These are phyloP conservation scores for Drosophila triauraria DNA, from an alignment of 1,140 invertebrate genomes.

Conservation along the genomic window DNA sequence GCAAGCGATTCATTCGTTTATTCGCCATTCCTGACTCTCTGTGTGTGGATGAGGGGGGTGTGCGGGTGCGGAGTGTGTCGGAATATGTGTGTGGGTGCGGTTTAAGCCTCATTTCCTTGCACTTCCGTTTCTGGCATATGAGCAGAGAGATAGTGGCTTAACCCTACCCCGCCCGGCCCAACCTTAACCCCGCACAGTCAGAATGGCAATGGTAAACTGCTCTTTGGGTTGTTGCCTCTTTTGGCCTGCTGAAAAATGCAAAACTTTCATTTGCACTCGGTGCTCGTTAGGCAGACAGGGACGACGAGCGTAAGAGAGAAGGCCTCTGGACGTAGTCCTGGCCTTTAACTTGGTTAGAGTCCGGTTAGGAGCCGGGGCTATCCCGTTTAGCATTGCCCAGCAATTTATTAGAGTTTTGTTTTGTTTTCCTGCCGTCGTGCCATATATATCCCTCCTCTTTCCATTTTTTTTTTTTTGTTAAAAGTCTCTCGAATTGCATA, in stretches of 20 bases:
- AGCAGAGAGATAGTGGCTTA: slow-evolving; percentile 59
- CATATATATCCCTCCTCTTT: neutral
- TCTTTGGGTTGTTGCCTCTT: slow-evolving; percentile 57
- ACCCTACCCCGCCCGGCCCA: slow-evolving; percentile 3
- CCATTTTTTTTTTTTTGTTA: slow-evolving; percentile 15
- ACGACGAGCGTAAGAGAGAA: neutral
- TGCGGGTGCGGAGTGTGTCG: neutral
- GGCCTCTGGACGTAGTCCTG: slow-evolving; percentile 17
- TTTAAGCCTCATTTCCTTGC: slow-evolving; percentile 80
- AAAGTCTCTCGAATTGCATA: slow-evolving; percentile 57
- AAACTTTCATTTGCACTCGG: slow-evolving; percentile 78
- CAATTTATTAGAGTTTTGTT: slow-evolving; percentile 77
- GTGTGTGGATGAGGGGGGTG: slow-evolving; percentile 22
- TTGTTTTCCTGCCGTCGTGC: slow-evolving; percentile 33
- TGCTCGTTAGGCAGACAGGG: slow-evolving; percentile 49
- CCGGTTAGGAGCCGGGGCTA: slow-evolving; percentile 61
- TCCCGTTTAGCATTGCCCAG: slow-evolving; percentile 65
- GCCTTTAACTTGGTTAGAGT: slow-evolving; percentile 71
- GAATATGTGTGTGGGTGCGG: slow-evolving; percentile 59
- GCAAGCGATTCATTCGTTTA: slow-evolving; percentile 31
- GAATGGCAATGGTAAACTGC: slow-evolving; percentile 68
- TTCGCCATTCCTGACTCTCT: slow-evolving; percentile 4
- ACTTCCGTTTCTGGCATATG: slow-evolving; percentile 72
- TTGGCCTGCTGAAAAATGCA: slow-evolving; percentile 74
- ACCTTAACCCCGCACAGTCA: slow-evolving; percentile 37